Conservation (phyloP, 1,140 invertebrate genomes). For the Solenopsis fugax region DNA sequence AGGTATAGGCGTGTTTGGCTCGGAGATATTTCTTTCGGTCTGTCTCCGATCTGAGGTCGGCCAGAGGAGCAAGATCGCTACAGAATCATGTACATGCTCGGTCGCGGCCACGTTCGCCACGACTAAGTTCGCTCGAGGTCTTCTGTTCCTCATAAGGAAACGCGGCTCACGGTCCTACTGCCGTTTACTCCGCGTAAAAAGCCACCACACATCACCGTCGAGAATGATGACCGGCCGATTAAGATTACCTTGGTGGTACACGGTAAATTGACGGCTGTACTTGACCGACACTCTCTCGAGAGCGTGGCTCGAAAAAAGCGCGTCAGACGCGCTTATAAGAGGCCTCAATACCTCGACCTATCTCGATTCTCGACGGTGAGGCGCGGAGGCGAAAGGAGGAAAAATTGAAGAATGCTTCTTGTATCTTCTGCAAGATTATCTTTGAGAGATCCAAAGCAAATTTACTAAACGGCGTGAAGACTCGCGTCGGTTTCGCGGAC, state of each 20-base stretch:
- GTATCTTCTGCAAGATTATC: background rate
- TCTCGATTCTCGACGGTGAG: background rate
- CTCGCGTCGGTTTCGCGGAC: background rate
- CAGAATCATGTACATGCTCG: slow-evolving; percentile 21
- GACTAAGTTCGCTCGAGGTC: slow-evolving; percentile 64
- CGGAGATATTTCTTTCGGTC: background rate
- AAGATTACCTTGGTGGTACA: slow-evolving; percentile 56
- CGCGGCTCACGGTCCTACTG: slow-evolving; percentile 45
- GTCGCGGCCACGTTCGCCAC: too few relatives aligned
- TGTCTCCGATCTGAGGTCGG: slow-evolving; percentile 13
- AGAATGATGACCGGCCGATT: slow-evolving; percentile 54
- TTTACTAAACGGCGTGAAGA: slow-evolving; percentile 3
- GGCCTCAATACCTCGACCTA: background rate
- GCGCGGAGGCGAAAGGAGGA: background rate
- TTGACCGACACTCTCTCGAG: slow-evolving; percentile 26
- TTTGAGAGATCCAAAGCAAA: slow-evolving; percentile 9
- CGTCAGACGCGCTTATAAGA: background rate
- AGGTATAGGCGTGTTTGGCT: background rate
- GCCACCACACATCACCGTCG: slow-evolving; percentile 63
- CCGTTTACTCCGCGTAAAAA: slow-evolving; percentile 75
- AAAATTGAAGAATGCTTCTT: background rate
- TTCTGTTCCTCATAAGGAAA: slow-evolving; percentile 75
- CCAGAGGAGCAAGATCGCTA: slow-evolving; percentile 32
- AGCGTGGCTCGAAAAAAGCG: background rate
- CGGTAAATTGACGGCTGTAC: slow-evolving; percentile 12